Conservation (phyloP, 2,113 vertebrate genomes). For the Rana temporaria region DNA sequence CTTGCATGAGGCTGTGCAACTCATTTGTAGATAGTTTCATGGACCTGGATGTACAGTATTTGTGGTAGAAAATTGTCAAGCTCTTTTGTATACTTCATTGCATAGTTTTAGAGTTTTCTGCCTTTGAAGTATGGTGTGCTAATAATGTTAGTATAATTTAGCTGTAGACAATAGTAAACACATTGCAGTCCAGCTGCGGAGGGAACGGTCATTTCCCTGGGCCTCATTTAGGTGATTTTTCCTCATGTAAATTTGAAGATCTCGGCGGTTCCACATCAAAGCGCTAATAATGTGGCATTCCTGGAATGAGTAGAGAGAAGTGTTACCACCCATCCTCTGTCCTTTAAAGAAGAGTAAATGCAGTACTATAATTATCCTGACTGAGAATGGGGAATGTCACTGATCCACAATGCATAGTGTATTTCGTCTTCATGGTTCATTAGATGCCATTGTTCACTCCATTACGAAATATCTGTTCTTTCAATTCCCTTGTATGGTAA, state of each 20-base stretch:
- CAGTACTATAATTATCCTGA: slow-evolving; percentile 21
- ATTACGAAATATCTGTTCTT: slow-evolving; percentile 4
- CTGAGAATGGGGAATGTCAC: not conserved
- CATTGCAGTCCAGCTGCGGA: not conserved
- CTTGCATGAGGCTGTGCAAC: too few species aligned
- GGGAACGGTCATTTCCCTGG: not conserved
- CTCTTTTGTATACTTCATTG: not conserved
- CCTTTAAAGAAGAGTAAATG: not conserved
- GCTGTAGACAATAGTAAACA: not conserved
- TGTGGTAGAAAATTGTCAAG: not conserved
- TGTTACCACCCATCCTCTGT: not conserved
- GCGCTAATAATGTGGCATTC: slow-evolving; percentile 20
- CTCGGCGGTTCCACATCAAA: not conserved
- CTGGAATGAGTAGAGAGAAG: slow-evolving; percentile 7
- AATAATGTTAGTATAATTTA: not conserved
- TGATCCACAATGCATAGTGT: not conserved
- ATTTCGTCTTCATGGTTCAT: slow-evolving; percentile 8
- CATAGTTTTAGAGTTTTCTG: not conserved
- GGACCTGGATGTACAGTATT: not conserved
- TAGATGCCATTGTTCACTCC: not conserved
- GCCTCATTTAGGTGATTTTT: not conserved
- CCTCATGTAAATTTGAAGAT: not conserved
- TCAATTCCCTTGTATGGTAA: not conserved
- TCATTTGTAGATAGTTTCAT: not conserved
- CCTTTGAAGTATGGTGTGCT: not conserved